Evolutionary conservation across 2,797 vertebrate genomes (phyloP), one percentile per base, ranked within the genome.

Genomic region (Enteromius thamalakanensis): DNA sequence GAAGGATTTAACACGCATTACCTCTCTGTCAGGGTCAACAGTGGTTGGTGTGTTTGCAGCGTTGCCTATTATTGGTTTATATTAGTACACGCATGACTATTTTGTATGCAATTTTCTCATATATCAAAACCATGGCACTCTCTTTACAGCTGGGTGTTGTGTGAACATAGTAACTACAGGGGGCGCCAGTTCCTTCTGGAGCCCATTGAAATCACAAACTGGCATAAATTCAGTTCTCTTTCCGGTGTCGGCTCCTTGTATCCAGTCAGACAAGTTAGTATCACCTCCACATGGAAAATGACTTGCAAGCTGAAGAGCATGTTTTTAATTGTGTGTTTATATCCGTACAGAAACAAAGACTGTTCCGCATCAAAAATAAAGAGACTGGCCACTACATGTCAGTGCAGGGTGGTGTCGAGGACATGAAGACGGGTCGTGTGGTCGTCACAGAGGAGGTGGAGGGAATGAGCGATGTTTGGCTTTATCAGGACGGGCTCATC

Each of bases 181-280:
- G 98, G 98, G 87, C 96, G 95, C 80, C 98, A 99, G 89, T 96
- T 98, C 95, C 90, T 99, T 1, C 89, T 97, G 89, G 95, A 98
- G 67, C 94, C 94, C 0, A 93, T 93, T 0, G 97, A 99, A 87
- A 97, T 99, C 92, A 94, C 97, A 90, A 98, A 96, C 93, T 99
- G 97, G 98, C 92, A 93, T 81, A 97, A 96, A 0, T 99, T 96
- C 90, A 99, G 98, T 0, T 95, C 95, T 0, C 88, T 97, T 0
- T 90, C 96, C 78, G 93, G 94, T 0, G 90, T 99, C 9, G 97
- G 97, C 15, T 99, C 98, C 6, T 92, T 99, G 87, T 97, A 94
- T 85, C 97, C 98, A 37, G 90, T 99, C 91, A 94, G 93, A 90
- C 96, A 98, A 94, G 98, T 98, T 47, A 85, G 83, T 74, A 32